phyloP scores from a whole-genome alignment of 2,888 invertebrate species.

The Xestia rhomboidea region DNA sequence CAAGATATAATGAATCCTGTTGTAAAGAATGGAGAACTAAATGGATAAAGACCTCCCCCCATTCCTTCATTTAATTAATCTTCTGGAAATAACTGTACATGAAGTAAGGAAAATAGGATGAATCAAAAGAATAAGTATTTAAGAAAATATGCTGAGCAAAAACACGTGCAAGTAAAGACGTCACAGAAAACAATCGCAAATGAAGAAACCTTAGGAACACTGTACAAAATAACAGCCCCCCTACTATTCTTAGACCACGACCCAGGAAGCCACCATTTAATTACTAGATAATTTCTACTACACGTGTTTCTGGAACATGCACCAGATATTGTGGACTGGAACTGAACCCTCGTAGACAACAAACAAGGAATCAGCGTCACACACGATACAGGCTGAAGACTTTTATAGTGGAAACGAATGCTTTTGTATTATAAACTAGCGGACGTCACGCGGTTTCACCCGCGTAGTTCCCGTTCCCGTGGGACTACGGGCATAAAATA shows the following conservation, averaged over 20 bases:
- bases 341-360: neutral
- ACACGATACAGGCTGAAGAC: slow-evolving; percentile 13
- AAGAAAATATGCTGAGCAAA: neutral
- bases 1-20: neutral
- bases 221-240: neutral
- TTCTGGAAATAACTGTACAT: neutral
- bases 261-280: neutral
- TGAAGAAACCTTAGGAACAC: neutral
- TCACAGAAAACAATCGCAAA: neutral
- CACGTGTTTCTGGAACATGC: slow-evolving; percentile 5
- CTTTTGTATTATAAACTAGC: neutral
- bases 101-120: neutral
- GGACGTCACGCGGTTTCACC: too few relatives aligned
- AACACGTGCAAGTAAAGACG: neutral
- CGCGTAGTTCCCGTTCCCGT: too few relatives aligned
- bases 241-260: neutral
- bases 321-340: slow-evolving; percentile 6
- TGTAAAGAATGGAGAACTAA: neutral
- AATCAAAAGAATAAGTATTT: neutral
- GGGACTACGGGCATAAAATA: too few relatives aligned
- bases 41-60: neutral
- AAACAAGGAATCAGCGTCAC: slow-evolving; percentile 38
- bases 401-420: neutral
- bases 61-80: too few relatives aligned
- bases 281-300: slow-evolving; percentile 15